Percentiles rank a stretch among this genome's conserved stretches.
These are phyloP conservation scores for Paralichthys olivaceus DNA, from an alignment of 2,113 vertebrate species.

Conservation along the genomic window DNA sequence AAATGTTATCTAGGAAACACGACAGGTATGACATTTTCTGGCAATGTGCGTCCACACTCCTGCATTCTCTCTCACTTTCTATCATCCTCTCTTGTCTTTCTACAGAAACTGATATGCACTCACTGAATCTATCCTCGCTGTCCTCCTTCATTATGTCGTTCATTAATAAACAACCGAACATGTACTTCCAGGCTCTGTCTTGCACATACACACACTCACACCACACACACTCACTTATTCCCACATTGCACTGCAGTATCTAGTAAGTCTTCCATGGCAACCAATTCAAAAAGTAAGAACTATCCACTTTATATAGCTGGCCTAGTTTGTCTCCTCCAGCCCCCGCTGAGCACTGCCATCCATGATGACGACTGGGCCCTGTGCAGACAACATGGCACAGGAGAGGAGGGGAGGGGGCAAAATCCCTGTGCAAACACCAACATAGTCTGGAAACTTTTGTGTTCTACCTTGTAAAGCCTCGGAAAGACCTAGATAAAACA, in stretches of 20 bases:
- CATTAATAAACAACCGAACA: conserved; percentile 58
- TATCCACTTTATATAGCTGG: conserved; percentile 76
- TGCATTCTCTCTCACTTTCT: conserved; percentile 3
- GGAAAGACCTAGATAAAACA: conserved; percentile 33
- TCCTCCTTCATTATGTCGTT: conserved; percentile 29
- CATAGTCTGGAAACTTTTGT: conserved; percentile 49
- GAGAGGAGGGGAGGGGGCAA: conserved; percentile 2
- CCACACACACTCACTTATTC: conserved; percentile 12
- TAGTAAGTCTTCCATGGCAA: conserved; percentile 66
- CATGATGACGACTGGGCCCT: conserved; percentile 41
- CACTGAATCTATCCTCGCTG: conserved; percentile 20
- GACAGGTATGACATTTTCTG: conserved; percentile 72
- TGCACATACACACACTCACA: conserved; percentile 6
- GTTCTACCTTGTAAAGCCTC: conserved; percentile 48
- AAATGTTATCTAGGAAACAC: conserved; percentile 72
- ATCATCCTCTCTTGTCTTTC: conserved; percentile 14
- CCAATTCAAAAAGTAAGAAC: conserved; percentile 67
- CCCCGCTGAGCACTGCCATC: conserved; percentile 58
- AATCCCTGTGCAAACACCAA: conserved; percentile 51
- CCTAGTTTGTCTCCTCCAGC: conserved; percentile 71
- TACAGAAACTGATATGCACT: conserved; percentile 4
- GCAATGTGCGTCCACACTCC: conserved; percentile 25
- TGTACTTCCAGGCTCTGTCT: conserved; percentile 40
- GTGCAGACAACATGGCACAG: conserved; percentile 26
- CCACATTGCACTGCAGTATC: conserved; percentile 51